Conservation (phyloP, 2,888 invertebrate species). For the Melinaea marsaeus region DNA sequence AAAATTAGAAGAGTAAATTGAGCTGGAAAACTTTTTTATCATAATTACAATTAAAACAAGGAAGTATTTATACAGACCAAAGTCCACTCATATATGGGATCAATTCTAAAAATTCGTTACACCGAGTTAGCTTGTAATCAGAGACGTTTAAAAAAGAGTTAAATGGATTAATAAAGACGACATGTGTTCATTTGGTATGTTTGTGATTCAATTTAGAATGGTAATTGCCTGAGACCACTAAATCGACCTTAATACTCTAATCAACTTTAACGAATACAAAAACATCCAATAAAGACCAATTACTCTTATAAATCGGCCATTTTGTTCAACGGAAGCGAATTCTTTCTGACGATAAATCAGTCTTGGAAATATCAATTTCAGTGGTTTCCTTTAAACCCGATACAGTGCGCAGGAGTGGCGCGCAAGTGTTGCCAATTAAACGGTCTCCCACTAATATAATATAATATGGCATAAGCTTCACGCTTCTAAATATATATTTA, state of each 20-base stretch:
- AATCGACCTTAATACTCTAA: conserved; percentile 29
- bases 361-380: conserved; percentile 22
- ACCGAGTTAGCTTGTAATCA: not conserved
- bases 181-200: conserved; percentile 5
- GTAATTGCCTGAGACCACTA: conserved; percentile 20
- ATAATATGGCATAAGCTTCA: not conserved
- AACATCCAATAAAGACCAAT: conserved; percentile 30
- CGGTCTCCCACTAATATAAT: conserved; percentile 42
- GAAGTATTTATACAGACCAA: not conserved
- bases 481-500: not conserved
- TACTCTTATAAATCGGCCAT: conserved; percentile 25
- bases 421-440: conserved; percentile 45
- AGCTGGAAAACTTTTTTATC: too few species aligned
- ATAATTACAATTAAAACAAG: too few species aligned
- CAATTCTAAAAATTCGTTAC: not conserved
- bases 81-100: not conserved
- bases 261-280: conserved; percentile 29
- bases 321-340: conserved; percentile 7
- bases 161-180: conserved; percentile 6
- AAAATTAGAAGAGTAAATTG: too few species aligned
- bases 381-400: conserved; percentile 39
- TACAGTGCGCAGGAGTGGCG: conserved; percentile 36
- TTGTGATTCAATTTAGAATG: conserved; percentile 9
- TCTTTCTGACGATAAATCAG: conserved; percentile 16
- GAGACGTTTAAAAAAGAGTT: not conserved